Evolutionary conservation across 2,888 invertebrate genomes (phyloP).

Genomic region (Chymomyza caudatula): DNA sequence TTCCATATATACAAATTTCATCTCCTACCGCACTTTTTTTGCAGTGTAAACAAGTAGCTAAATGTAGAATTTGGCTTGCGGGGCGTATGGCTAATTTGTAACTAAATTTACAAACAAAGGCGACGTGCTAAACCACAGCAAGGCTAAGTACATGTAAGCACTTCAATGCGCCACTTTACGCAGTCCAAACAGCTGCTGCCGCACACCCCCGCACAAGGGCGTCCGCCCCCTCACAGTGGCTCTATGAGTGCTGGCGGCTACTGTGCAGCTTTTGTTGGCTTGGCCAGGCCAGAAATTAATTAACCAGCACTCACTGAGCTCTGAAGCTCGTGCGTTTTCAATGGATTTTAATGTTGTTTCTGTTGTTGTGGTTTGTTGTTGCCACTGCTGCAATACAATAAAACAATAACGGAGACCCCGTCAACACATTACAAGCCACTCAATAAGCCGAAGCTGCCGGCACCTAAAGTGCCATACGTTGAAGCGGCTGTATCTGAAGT

Average conservation of each 20-base stretch:
- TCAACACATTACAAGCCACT: conserved; percentile 70
- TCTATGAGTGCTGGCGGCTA: neutral
- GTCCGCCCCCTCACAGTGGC: neutral
- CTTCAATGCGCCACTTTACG: conserved; percentile 64
- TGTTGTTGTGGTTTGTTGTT: neutral
- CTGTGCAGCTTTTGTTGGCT: conserved; percentile 54
- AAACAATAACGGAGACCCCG: conserved; percentile 57
- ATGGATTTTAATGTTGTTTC: conserved; percentile 6
- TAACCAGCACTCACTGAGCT: conserved; percentile 51
- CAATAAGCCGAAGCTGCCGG: conserved; percentile 68
- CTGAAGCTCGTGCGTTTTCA: conserved; percentile 20
- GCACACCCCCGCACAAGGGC: neutral
- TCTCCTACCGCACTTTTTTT: neutral
- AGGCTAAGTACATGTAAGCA: conserved; percentile 64
- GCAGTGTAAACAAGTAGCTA: neutral
- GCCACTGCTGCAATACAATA: conserved; percentile 47
- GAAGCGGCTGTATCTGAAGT: conserved; percentile 43
- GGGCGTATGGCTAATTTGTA: conserved; percentile 53
- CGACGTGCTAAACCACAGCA: conserved; percentile 8
- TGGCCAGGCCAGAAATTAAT: conserved; percentile 62
- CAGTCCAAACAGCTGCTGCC: neutral
- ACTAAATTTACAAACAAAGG: conserved; percentile 61
- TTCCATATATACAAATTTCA: no score
- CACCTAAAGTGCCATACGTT: conserved; percentile 64
- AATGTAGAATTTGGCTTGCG: no score